A percentile compares a stretch with the other conserved stretches of the same genome.
Evolutionary conservation across 2,797 vertebrate genomes (phyloP).

Genomic region (Threskiornis aethiopicus): DNA sequence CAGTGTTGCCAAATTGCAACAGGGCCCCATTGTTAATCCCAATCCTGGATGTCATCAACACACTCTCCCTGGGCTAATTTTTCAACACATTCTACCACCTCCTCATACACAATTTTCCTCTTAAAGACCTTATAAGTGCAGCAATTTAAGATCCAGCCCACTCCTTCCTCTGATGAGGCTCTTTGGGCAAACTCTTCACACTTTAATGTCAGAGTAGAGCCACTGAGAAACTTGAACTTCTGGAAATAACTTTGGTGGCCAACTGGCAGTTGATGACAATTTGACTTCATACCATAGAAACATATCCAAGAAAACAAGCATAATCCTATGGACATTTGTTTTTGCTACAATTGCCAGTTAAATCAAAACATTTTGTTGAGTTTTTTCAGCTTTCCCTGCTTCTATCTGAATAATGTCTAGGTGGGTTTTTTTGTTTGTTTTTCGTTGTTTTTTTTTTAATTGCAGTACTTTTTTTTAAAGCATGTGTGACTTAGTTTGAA

Average conservation of each 20-base stretch:
- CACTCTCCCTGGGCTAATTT: neutral
- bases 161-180: neutral
- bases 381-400: neutral
- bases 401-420: neutral
- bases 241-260: neutral
- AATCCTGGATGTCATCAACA: neutral
- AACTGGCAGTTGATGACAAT: neutral
- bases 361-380: neutral
- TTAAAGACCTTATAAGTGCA: neutral
- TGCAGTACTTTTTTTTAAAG: neutral
- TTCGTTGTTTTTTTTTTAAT: neutral
- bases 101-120: neutral
- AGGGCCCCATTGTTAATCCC: neutral
- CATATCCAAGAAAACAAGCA: neutral
- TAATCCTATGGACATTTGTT: neutral
- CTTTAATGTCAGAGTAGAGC: neutral
- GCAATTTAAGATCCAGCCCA: neutral
- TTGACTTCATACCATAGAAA: neutral
- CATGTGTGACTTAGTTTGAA: neutral
- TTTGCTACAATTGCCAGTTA: neutral
- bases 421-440: too few species aligned
- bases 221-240: constrained; percentile 1
- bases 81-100: neutral
- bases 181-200: neutral
- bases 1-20: neutral